These are phyloP conservation scores for Epiblema foenella DNA, from an alignment of 2,888 invertebrate species.

Conservation along the genomic window DNA sequence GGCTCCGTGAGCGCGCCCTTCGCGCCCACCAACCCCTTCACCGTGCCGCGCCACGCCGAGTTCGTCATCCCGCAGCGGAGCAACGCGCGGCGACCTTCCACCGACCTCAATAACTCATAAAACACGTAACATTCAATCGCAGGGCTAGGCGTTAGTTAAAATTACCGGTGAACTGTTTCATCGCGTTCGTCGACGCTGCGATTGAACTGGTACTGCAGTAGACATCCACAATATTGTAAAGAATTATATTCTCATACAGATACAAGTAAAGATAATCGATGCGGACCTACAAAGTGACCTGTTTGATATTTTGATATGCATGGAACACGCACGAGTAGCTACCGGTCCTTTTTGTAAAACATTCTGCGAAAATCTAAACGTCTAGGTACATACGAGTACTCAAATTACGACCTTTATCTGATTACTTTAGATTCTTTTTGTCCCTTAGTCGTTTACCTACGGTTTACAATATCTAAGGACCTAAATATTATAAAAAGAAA, in stretches of 20 bases:
- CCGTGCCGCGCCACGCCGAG: slow-evolving; percentile 71
- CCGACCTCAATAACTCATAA: slow-evolving; percentile 50
- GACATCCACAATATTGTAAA: neutral
- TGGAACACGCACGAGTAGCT: slow-evolving; percentile 16
- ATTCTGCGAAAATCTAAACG: slow-evolving; percentile 1
- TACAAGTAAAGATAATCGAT: slow-evolving; percentile 1
- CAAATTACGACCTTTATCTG: neutral
- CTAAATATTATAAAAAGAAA: neutral
- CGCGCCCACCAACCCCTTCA: slow-evolving; percentile 73
- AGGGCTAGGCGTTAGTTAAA: neutral
- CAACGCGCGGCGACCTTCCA: slow-evolving; percentile 65
- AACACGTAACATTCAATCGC: slow-evolving; percentile 54
- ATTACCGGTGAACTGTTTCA: neutral
- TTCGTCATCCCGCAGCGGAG: slow-evolving; percentile 80
- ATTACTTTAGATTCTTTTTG: slow-evolving; percentile 17
- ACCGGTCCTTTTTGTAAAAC: slow-evolving; percentile 8
- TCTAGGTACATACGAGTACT: slow-evolving; percentile 15
- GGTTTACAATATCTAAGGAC: neutral
- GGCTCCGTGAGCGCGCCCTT: slow-evolving; percentile 67
- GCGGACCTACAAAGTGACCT: slow-evolving; percentile 42
- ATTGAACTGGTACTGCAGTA: slow-evolving; percentile 1
- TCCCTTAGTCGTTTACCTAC: neutral
- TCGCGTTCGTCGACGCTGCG: neutral
- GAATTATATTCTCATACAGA: slow-evolving; percentile 15
- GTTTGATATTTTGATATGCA: slow-evolving; percentile 42